A percentile compares a stretch with the other conserved stretches of the same genome.
Conservation (phyloP, 2,113 vertebrate genomes). For the Rhipidura dahli region DNA sequence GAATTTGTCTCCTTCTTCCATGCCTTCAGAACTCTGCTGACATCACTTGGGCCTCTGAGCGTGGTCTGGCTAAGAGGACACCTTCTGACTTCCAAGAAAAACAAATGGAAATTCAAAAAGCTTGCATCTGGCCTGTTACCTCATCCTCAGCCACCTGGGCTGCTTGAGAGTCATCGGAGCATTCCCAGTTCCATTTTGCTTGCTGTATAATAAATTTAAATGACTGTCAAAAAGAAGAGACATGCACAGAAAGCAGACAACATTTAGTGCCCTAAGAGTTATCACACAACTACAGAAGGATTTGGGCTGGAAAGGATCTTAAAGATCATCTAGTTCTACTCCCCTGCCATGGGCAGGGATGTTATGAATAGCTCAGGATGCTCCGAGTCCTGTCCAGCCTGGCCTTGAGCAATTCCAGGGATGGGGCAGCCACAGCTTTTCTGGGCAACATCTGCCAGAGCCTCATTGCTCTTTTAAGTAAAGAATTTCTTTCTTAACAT, state of each 20-base stretch:
- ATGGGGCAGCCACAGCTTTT: not conserved
- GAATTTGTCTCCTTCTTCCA: not conserved
- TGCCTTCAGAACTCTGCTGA: not conserved
- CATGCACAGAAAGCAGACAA: not conserved
- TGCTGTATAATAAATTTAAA: not conserved
- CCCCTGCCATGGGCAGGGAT: not conserved
- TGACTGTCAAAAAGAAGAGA: not conserved
- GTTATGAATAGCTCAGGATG: not conserved
- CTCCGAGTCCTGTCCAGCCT: not conserved
- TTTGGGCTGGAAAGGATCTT: not conserved
- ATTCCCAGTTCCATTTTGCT: not conserved
- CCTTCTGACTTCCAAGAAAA: conserved; percentile 38
- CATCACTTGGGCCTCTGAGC: not conserved
- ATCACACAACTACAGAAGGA: not conserved
- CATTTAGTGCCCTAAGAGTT: not conserved
- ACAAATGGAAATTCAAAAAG: not conserved
- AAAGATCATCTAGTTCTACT: not conserved
- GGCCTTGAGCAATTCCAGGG: not conserved
- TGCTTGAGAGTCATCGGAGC: not conserved
- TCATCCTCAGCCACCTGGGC: not conserved
- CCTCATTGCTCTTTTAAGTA: not conserved
- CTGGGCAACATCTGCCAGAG: not conserved
- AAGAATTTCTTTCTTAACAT: not conserved
- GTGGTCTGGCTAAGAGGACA: not conserved
- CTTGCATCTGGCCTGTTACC: conserved; percentile 29